Evolutionary conservation across 2,888 invertebrate species (phyloP).

Genomic region (Euspilapteryx auroguttella): DNA sequence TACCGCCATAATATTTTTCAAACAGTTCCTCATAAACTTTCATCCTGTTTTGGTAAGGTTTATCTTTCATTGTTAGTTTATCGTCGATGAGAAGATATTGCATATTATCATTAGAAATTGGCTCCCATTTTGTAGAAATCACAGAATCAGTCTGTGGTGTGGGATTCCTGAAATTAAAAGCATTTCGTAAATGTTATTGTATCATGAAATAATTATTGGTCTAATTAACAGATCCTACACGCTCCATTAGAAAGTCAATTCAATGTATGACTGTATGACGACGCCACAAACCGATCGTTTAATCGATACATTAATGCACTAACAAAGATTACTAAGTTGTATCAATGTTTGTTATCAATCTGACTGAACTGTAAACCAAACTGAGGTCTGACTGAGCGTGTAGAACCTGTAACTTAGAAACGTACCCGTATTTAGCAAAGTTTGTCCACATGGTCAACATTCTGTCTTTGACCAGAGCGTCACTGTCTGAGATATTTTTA

Average conservation of each 20-base stretch:
- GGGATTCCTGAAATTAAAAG: slow-evolving; percentile 31
- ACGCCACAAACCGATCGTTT: too few species aligned
- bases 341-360: too few species aligned
- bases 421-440: slow-evolving; percentile 63
- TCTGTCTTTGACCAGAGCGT: slow-evolving; percentile 30
- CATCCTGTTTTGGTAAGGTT: slow-evolving; percentile 26
- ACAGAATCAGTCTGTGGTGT: slow-evolving; percentile 22
- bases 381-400: too few species aligned
- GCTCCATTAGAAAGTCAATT: not conserved
- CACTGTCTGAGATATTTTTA: slow-evolving; percentile 17
- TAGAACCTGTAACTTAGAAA: too few species aligned
- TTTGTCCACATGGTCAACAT: slow-evolving; percentile 65
- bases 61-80: slow-evolving; percentile 24
- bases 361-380: too few species aligned
- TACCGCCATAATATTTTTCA: slow-evolving; percentile 26
- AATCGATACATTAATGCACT: too few species aligned
- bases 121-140: slow-evolving; percentile 30
- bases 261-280: too few species aligned
- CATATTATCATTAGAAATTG: slow-evolving; percentile 17
- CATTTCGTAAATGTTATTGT: not conserved
- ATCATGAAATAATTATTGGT: not conserved
- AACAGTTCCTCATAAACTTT: too few species aligned
- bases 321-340: too few species aligned
- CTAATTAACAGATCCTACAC: not conserved
- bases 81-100: slow-evolving; percentile 30